Percentiles rank a stretch among this genome's conserved stretches.
Conservation (phyloP, 2,888 invertebrate species). For the Yponomeuta evonymella region DNA sequence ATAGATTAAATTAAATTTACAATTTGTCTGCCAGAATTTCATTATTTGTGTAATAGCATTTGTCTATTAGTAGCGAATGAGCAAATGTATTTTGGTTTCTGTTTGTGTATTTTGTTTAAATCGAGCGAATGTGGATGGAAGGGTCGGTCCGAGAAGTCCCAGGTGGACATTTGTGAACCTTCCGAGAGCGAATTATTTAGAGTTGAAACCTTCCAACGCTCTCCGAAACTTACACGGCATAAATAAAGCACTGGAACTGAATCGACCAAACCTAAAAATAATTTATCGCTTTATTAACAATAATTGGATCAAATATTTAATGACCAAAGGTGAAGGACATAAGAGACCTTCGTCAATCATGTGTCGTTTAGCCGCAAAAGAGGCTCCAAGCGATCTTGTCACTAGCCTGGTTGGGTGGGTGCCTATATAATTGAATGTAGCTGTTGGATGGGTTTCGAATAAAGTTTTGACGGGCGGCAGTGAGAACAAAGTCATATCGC, state of each 20-base stretch:
- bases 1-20: too few relatives aligned
- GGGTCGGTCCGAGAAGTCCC: too few relatives aligned
- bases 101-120: too few relatives aligned
- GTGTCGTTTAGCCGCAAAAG: background rate
- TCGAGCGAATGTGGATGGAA: too few relatives aligned
- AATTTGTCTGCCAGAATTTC: too few relatives aligned
- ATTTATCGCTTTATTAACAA: background rate
- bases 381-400: background rate
- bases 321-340: background rate
- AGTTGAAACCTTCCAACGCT: too few relatives aligned
- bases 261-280: background rate
- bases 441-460: background rate
- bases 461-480: background rate
- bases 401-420: background rate
- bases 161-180: too few relatives aligned
- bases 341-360: background rate
- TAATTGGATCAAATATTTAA: background rate
- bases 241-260: background rate
- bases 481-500: background rate
- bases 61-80: too few relatives aligned
- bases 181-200: too few relatives aligned
- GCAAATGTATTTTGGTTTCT: too few relatives aligned
- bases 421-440: background rate
- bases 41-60: too few relatives aligned
- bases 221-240: background rate